Conservation (phyloP, 2,113 vertebrate genomes). For the Dipodomys spectabilis region DNA sequence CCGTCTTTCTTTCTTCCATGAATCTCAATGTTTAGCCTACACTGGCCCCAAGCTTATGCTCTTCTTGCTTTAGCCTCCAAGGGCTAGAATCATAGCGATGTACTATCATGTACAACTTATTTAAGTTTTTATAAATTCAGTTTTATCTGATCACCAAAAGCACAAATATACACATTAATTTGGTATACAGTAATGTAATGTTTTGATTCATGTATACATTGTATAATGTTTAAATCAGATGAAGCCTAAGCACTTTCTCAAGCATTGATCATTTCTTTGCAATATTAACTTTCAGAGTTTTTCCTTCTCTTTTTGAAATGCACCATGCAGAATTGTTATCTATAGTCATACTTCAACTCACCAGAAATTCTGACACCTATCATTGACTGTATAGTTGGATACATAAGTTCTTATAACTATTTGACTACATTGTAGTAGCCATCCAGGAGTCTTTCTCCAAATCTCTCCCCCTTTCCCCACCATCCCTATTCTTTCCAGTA, state of each 20-base stretch:
- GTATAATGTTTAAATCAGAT: not conserved
- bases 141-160: not conserved
- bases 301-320: not conserved
- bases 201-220: not conserved
- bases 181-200: not conserved
- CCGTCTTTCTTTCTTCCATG: no score
- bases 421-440: not conserved
- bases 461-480: not conserved
- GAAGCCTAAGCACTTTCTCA: not conserved
- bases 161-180: not conserved
- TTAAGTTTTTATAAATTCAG: not conserved
- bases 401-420: not conserved
- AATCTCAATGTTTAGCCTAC: no score
- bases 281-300: not conserved
- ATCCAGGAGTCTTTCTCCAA: not conserved
- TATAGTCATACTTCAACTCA: no score
- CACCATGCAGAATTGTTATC: not conserved
- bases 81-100: not conserved
- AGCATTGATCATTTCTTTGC: not conserved
- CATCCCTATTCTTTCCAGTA: not conserved
- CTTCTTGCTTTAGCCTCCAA: not conserved
- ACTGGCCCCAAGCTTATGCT: not conserved
- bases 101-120: no score
- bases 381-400: not conserved
- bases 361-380: no score